Base-by-base conservation (phyloP, 2,797 vertebrate species). In the Lepilemur ruficaudatus region DNA sequence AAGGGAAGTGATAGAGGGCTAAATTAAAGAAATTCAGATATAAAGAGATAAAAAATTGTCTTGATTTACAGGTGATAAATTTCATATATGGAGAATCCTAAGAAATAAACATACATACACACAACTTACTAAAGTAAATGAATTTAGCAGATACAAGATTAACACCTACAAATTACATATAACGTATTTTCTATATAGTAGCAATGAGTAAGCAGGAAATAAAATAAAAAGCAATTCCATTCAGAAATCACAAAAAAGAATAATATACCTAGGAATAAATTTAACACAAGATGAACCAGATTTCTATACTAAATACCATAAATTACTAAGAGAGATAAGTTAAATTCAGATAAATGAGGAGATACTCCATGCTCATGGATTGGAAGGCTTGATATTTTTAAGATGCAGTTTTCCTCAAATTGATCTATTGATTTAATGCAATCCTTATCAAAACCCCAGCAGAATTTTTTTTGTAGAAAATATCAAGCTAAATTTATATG, bases 291-390 rank as follows among this genome's bases (percentile, higher is more conserved):
- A 46, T 69, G 7, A 38, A 28, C 10, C n/a, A 72, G 61, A 80
- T 48, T 70, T 92, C 17, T 67, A 63, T 20, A 59, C 3, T 69
- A n/a, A 89, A 78, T 57, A 79, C 14, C 35, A 78, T 35, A 52
- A 87, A 80, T 57, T n/a, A 78, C 10, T 78, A n/a, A 14, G 41
- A 15, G 63, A 30, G 61, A 52, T 32, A 82, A 75, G 75, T 75
- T 83, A 67, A 69, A 48, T 89, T 88, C 89, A 89, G 81, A 82
- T 75, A 88, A 96, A 79, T 48, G 41, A 84, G 20, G 30, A 70
- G 43, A 59, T 20, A 82, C 23, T 23, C 67, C 38, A 57, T 72
- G 41, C 57, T 86, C 48, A 12, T 30, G 3, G 22, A 70, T 57
- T 85, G 38, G 22, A 93, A 65, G 35, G n/a, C 67, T 81, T 30